Base-by-base conservation (phyloP, 2,797 vertebrate species). In the Cichlasoma orientale region DNA sequence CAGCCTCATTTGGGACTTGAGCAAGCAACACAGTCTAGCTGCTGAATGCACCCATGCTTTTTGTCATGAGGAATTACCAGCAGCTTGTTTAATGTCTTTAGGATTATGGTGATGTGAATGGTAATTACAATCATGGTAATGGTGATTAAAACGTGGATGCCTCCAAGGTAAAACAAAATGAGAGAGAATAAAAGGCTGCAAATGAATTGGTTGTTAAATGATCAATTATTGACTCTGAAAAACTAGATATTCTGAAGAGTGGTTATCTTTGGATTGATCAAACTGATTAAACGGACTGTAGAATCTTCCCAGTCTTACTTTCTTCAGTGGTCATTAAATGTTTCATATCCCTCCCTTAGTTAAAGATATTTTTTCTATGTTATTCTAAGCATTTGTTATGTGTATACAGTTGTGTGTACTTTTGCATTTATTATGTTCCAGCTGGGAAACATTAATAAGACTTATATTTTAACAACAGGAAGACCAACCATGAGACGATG, bases 61-160 rank as follows among this genome's bases (percentile, higher is more conserved):
- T 91, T 93, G 82, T 92, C 88, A 84, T 84, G 83, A 90, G 84
- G 75, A 92, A 92, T 93, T 92, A 93, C 80, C 86, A 86, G 83
- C 86, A 86, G 89, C 89, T 84, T 89, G 84, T 92, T 92, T 88
- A 91, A 94, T 92, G 84, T 92, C 83, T 93, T 91, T 89, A 83
- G 86, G 89, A 93, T 94, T 93, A 91, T 93, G 87, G 92, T 93
- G 86, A 94, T 90, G 84, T 89, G 81, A 92, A 88, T 78, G 50
- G 89, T 92, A 94, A 94, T 94, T 93, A 93, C 57, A 69, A 90
- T 85, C 84, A 90, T 82, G 83, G 86, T 85, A 84, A 91, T 92
- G 88, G 92, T 93, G 90, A 94, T 93, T 93, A 92, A 92, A 92
- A 87, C 76, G 82, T 90, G 56, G 78, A 86, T 90, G 91, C 88